These are phyloP conservation scores for Pararge aegeria DNA, from an alignment of 1,140 invertebrate genomes.

Conservation along the genomic window DNA sequence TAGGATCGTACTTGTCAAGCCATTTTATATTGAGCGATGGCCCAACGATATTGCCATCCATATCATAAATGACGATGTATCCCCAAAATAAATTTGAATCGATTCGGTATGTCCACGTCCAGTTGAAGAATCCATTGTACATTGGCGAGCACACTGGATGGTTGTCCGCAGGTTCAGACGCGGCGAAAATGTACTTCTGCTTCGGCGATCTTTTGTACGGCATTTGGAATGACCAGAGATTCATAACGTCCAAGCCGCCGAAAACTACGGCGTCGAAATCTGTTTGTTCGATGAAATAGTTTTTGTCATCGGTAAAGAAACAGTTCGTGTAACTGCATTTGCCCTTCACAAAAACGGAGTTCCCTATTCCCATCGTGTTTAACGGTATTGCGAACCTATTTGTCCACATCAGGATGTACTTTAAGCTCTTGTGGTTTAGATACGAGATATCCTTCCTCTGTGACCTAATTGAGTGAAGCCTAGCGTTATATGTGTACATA, in stretches of 20 bases:
- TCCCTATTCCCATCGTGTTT: constrained; percentile 36
- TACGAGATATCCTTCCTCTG: constrained; percentile 20
- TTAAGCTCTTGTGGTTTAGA: constrained; percentile 26
- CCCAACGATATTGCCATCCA: constrained; percentile 48
- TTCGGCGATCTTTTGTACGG: constrained; percentile 34
- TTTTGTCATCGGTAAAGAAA: constrained; percentile 37
- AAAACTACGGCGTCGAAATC: constrained; percentile 55
- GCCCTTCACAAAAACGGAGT: constrained; percentile 39
- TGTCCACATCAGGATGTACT: constrained; percentile 51
- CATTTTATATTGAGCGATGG: constrained; percentile 47
- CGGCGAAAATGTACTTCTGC: constrained; percentile 65
- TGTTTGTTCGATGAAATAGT: constrained; percentile 27
- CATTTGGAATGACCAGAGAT: constrained; percentile 27
- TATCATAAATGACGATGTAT: constrained; percentile 62
- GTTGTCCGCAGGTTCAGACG: constrained; percentile 57
- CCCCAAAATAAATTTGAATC: constrained; percentile 84
- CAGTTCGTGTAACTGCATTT: constrained; percentile 49
- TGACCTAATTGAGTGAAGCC: constrained; percentile 9
- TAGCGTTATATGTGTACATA: constrained; percentile 18
- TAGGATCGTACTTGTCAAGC: constrained; percentile 44
- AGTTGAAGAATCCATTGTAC: constrained; percentile 80
- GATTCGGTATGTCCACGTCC: constrained; percentile 84
- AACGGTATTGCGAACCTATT: constrained; percentile 4
- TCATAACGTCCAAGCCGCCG: constrained; percentile 42
- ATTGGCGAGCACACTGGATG: constrained; percentile 42